A percentile compares a stretch with the other conserved stretches of the same genome.
phyloP scores from a whole-genome alignment of 2,113 vertebrate genomes.

The Syngnathus typhle region DNA sequence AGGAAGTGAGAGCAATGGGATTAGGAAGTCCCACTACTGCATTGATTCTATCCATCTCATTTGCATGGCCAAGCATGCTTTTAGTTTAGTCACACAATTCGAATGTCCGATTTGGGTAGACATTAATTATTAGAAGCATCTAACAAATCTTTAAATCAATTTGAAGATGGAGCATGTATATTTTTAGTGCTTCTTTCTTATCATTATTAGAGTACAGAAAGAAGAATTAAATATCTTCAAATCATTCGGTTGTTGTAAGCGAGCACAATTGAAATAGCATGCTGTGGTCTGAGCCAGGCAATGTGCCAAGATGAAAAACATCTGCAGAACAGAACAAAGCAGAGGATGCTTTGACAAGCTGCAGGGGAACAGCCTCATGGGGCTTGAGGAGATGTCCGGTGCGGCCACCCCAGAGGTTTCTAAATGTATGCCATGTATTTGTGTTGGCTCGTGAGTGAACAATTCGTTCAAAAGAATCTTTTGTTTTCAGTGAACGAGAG shows the following conservation, averaged over 20 bases:
- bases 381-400: background rate
- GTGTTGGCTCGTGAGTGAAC: too few species aligned
- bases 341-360: background rate
- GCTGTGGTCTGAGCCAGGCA: background rate
- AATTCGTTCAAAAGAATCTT: too few species aligned
- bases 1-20: background rate
- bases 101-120: background rate
- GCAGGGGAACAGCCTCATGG: background rate
- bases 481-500: too few species aligned
- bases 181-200: background rate
- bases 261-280: background rate
- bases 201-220: background rate
- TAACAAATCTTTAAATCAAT: background rate
- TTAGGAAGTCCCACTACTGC: background rate
- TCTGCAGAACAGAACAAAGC: conserved; percentile 1
- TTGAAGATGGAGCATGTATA: background rate
- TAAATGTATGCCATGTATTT: background rate
- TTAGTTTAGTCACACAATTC: background rate
- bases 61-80: background rate
- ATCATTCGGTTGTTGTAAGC: background rate
- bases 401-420: background rate
- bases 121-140: background rate
- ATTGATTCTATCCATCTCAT: background rate
- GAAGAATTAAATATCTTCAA: background rate
- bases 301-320: background rate